These are phyloP conservation scores for Tenthredo amoena DNA, from an alignment of 2,888 invertebrate genomes.

Conservation along the genomic window DNA sequence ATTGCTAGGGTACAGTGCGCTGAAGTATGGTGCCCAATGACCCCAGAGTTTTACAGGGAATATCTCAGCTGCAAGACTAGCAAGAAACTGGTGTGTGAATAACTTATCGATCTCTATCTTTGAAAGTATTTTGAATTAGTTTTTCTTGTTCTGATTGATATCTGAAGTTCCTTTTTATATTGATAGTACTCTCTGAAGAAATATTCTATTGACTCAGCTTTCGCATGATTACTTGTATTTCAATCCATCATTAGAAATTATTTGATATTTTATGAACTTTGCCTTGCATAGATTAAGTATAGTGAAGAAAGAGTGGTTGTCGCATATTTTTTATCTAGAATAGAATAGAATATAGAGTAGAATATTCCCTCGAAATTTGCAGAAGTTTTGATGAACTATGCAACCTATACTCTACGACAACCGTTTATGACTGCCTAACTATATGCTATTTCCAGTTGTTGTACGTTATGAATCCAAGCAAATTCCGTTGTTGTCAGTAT, in stretches of 20 bases:
- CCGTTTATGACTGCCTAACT: background rate
- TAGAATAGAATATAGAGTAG: too few relatives aligned
- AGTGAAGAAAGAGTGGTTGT: too few relatives aligned
- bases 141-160: background rate
- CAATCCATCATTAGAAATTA: too few relatives aligned
- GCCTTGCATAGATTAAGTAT: too few relatives aligned
- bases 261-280: too few relatives aligned
- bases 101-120: background rate
- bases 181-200: too few relatives aligned
- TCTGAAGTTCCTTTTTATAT: background rate
- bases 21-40: conserved; percentile 99
- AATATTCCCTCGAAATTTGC: too few relatives aligned
- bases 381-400: too few relatives aligned
- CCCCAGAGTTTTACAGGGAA: conserved; percentile 98
- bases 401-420: too few relatives aligned
- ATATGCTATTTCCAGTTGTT: conserved; percentile 81
- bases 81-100: conserved; percentile 86
- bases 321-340: too few relatives aligned
- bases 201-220: too few relatives aligned
- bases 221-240: too few relatives aligned
- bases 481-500: conserved; percentile 98
- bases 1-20: conserved; percentile 99
- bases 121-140: conserved; percentile 20
- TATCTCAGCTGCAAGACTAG: conserved; percentile 95
- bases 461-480: conserved; percentile 99